Base-by-base conservation (phyloP, 2,797 vertebrate species). In the Acanthurus lineatus region DNA sequence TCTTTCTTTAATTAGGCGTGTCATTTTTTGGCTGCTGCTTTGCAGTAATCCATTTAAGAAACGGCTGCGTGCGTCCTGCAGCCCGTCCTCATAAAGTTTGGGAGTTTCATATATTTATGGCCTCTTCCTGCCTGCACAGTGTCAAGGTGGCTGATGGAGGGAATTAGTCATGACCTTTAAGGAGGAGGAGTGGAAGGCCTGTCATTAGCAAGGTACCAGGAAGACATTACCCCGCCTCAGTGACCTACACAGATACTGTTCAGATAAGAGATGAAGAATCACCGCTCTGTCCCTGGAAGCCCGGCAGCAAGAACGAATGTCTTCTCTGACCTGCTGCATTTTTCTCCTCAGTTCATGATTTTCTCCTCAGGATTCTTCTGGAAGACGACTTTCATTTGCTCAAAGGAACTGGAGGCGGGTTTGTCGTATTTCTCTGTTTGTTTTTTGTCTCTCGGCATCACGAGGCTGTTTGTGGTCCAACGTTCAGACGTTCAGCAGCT, bases 81-180 rank as follows among this genome's bases (percentile, higher is more conserved):
- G 32, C 52, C 9, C 1, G 0, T 59, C 44, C 66, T 76, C 56
- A 40, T 83, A 53, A 79, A 64, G 53, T 77, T 83, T 77, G 8
- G 32, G 61, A 79, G 65, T 69, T 82, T 76, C 63, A 81, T 80
- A 74, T 86, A 67, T 82, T 82, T 69, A 73, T 57, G 73, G 65
- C 65, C 58, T 79, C 57, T 64, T 20, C 63, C 61, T 66, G 48
- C 73, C 86, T 85, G 73, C 77, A 58, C 56, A 68, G 62, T 73
- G 76, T 90, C 86, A 87, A 6, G 4, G 54, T 60, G 58, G 79
- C 76, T 91, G 84, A 90, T 85, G 76, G 73, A 84, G 67, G 22
- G 84, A 81, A 91, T 90, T 89, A 89, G 86, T 81, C 64, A n/a
- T 90, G 88, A 91, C 91, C 89, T 91, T 91, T 91, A 77, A 78